Evolutionary conservation across 1,140 invertebrate genomes (phyloP).

Genomic region (Papilio polytes): DNA sequence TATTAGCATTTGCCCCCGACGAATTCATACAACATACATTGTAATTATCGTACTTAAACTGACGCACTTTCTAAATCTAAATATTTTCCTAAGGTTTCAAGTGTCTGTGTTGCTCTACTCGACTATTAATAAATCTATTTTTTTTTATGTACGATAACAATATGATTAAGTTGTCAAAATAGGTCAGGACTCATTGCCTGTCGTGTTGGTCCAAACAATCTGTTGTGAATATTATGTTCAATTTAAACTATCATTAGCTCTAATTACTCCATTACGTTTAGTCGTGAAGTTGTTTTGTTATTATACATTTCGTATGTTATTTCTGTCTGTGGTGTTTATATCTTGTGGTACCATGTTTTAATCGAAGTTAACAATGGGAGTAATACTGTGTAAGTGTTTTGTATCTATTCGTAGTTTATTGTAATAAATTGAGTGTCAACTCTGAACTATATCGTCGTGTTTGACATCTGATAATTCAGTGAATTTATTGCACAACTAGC

Average conservation of each 20-base stretch:
- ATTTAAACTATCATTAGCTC: neutral
- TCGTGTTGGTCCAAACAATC: neutral
- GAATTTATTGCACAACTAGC: neutral
- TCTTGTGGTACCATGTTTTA: conserved; percentile 5
- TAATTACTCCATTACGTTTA: conserved; percentile 11
- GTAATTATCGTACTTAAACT: neutral
- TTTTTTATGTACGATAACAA: conserved; percentile 2
- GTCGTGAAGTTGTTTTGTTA: neutral
- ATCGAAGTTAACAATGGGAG: conserved; percentile 16
- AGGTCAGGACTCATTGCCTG: neutral
- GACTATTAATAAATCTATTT: neutral
- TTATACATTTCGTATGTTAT: neutral
- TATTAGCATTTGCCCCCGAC: neutral
- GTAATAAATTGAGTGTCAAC: neutral
- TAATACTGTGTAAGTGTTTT: conserved; percentile 14
- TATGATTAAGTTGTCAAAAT: conserved; percentile 1
- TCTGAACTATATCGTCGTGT: no score
- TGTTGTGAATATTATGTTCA: conserved; percentile 4
- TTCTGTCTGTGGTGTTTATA: neutral
- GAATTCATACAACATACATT: neutral
- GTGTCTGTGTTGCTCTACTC: neutral
- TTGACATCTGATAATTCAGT: neutral
- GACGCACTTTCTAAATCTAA: neutral
- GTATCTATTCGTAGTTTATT: neutral
- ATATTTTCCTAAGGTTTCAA: no score